Base-by-base conservation (phyloP, 2,888 invertebrate species). In the Oscheius myriophilus region DNA sequence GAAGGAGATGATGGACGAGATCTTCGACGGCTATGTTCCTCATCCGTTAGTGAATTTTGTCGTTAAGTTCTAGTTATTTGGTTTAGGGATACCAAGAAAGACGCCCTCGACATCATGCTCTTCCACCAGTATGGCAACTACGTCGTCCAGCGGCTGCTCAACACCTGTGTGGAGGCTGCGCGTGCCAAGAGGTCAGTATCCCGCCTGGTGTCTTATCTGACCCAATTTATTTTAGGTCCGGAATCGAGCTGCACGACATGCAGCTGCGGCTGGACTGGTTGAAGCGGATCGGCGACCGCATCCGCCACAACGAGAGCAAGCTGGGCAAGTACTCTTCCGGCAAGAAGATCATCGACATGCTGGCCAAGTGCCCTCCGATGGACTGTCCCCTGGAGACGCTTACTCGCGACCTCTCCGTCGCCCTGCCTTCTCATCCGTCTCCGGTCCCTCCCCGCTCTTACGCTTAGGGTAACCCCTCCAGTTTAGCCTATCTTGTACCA, bases 51-150 rank as follows among this genome's bases (percentile, higher is more conserved):
- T 66, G 33, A 9, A 3, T 42, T 59, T 18, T 42, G 52, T 45
- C 18, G 6, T 26, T 23, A 58, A 3, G 2, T 51, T 6, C 18
- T 21, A 14, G 25, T 14, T 11, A 7, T 69, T 51, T 16, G 9
- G 21, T 41, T 62, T 21, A 77, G 79, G 39, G 78, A 77, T 12
- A 72, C 79, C 2, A 71, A 71, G 52, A 77, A 76, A 59, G 82
- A 82, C 52, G 79, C 81, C 1, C 70, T 84, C n/a, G 80, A 82
- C 65, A 76, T 82, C 46, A 77, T 85, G 71, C 71, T 85, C 21
- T 83, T 85, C 72, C 82, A 85, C 59, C 84, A 85, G 62, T 85
- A 73, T 63, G 85, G 84, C 62, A 85, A 85, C 71, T 85, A 85
- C 61, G 84, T 85, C 49, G 78, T 84, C 21, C 85, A 85, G 68